Evolutionary conservation across 1,140 invertebrate species (phyloP), one percentile per base, ranked within the genome.

Genomic region (Apocrypta bakeri): DNA sequence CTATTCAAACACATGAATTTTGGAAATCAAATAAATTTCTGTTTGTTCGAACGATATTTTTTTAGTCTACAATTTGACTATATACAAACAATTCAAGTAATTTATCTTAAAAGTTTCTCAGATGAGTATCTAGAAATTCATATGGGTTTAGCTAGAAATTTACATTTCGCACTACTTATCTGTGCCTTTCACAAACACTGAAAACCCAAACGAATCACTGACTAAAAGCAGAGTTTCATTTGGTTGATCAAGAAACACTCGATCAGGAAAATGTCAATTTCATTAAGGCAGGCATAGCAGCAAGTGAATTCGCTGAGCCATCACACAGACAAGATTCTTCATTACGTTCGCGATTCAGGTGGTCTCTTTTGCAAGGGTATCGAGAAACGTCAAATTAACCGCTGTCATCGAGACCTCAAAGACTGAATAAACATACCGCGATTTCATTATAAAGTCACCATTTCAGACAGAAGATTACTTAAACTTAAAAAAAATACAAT

Each of bases 381-480:
- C 40, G 71, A 37, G 14, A 33, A 9, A 48, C n/a, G 33, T 6
- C 24, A 73, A 73, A 73, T 73, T 73, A 48, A n/a, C 71, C 71
- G 9, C 17, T 24, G 33, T 73, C 71, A 48, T 48, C 37, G 48
- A 73, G 68, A 66, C 27, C 63, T 29, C 63, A 7, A 14, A 66
- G 33, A 64, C 63, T 25, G 9, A 25, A 29, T 21, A n/a, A 8
- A 25, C 27, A 66, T 21, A 12, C 25, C 63, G 63, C 25, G 63
- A 66, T 11, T 66, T 8, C 9, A 66, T 66, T 66, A 66, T 66
- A 11, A 66, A 66, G n/a, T n/a, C n/a, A 1, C 63, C 12, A 21
- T 6, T 17, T n/a, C 48, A 56, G 48, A 56, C 48, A 56, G 48
- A 56, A 56, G 6, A 56, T 56, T 56, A n/a, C 48, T 56, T 0